Conservation (phyloP, 2,888 invertebrate genomes). For the Melinaea menophilus region DNA sequence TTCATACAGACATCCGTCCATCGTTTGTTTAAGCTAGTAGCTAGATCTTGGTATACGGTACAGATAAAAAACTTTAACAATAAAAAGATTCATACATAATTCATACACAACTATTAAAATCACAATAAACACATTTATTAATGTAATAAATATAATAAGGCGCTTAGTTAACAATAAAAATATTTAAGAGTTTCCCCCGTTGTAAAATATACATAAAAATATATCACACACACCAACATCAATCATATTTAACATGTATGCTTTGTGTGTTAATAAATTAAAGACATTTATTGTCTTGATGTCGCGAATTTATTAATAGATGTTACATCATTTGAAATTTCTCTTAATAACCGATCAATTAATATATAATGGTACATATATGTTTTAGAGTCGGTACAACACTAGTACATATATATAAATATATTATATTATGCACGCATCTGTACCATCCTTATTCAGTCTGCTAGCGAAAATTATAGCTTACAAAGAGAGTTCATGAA, state of each 20-base stretch:
- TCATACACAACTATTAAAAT: conserved; percentile 1
- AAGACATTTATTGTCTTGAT: conserved; percentile 64
- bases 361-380: too few relatives aligned
- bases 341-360: conserved; percentile 36
- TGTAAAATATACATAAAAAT: conserved; percentile 70
- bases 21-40: too few relatives aligned
- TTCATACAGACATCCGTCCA: too few relatives aligned
- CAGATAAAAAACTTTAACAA: too few relatives aligned
- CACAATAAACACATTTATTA: conserved; percentile 9
- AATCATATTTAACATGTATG: conserved; percentile 68
- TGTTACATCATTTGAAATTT: conserved; percentile 48
- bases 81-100: too few relatives aligned
- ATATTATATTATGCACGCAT: too few relatives aligned
- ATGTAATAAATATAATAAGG: conserved; percentile 36
- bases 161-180: conserved; percentile 70
- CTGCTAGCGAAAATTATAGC: conserved; percentile 26
- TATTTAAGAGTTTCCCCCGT: conserved; percentile 62
- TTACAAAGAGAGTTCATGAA: conserved; percentile 18
- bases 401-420: too few relatives aligned
- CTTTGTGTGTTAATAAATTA: conserved; percentile 65
- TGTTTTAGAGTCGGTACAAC: conserved; percentile 37
- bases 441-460: conserved; percentile 21
- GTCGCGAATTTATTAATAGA: conserved; percentile 52
- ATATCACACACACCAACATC: conserved; percentile 68
- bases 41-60: too few relatives aligned